Base-by-base conservation (phyloP, 1,140 invertebrate species). In the Micrasema minimum region DNA sequence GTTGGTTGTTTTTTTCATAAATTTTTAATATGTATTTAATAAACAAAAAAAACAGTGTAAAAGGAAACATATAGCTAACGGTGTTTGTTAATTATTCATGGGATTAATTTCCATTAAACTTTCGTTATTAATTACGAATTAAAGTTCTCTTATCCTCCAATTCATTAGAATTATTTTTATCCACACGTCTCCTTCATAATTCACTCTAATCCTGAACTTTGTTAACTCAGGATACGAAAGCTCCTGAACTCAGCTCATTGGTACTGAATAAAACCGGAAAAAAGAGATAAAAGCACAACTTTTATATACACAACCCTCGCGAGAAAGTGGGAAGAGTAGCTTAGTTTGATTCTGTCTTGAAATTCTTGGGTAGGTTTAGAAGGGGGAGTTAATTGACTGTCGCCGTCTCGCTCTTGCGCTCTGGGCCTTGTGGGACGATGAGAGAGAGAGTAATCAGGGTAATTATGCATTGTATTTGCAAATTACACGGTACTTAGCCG, bases 401-500 rank as follows among this genome's bases (percentile, higher is more conserved):
- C 11, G 43, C 35, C 43, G 23, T 69, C 53, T 38, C 67, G 53
- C 67, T 69, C 43, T 7, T 10, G 43, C 38, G 20, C 10, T 22
- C 38, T 41, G 7, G 12, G 35, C 26, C 31, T 18, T 48, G n/a
- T 51, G 20, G 20, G 22, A 16, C 37, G 67, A 69, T 55, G 55
- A 69, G 55, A 69, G 67, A 69, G 67, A 69, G 38, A 69, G 67
- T 69, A 69, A 69, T 69, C 71, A 68, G 78, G 81, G 81, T 84
- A 85, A 85, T 85, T 84, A 85, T 83, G 83, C 81, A 79, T 84
- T 82, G 83, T 84, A 75, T 85, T 85, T 85, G 83, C 83, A 85
- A 84, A 85, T 85, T 85, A 85, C 83, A 85, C 81, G 83, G 83
- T 84, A 85, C 83, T 85, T 85, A 85, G 84, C 82, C 82, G 82